A percentile compares a stretch with the other conserved stretches of the same genome.
Conservation (phyloP, 2,113 vertebrate species). For the Phrynocephalus versicolor region DNA sequence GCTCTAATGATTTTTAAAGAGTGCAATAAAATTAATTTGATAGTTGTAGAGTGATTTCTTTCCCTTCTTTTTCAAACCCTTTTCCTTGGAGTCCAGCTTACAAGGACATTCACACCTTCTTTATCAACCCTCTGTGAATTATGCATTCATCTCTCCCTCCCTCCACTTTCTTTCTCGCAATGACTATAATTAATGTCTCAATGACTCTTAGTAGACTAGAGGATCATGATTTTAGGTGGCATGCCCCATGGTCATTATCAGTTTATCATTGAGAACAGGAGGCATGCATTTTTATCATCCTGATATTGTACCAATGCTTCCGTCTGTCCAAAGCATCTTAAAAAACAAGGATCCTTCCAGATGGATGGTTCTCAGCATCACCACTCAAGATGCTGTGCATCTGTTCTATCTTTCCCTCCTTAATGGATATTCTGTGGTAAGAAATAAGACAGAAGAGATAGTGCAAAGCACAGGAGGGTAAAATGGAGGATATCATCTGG, state of each 20-base stretch:
- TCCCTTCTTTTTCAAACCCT: slow-evolving; percentile 29
- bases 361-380: not conserved
- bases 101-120: slow-evolving; percentile 17
- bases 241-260: not conserved
- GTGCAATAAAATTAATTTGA: slow-evolving; percentile 57
- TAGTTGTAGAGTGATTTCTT: slow-evolving; percentile 57
- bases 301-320: not conserved
- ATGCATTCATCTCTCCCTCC: not conserved
- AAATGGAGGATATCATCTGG: not conserved
- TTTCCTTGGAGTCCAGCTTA: slow-evolving; percentile 39
- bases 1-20: slow-evolving; percentile 51
- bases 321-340: not conserved
- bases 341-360: not conserved
- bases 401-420: not conserved
- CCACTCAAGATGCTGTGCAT: not conserved
- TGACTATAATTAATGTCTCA: slow-evolving; percentile 28
- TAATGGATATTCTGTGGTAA: not conserved
- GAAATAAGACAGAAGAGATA: not conserved
- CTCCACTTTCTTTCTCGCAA: not conserved
- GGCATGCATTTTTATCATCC: not conserved
- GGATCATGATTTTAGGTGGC: not conserved
- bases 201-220: slow-evolving; percentile 1
- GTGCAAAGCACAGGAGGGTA: not conserved
- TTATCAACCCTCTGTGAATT: not conserved
- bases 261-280: not conserved